phyloP scores from a whole-genome alignment of 1,140 invertebrate genomes.

The Telenomus remus region DNA sequence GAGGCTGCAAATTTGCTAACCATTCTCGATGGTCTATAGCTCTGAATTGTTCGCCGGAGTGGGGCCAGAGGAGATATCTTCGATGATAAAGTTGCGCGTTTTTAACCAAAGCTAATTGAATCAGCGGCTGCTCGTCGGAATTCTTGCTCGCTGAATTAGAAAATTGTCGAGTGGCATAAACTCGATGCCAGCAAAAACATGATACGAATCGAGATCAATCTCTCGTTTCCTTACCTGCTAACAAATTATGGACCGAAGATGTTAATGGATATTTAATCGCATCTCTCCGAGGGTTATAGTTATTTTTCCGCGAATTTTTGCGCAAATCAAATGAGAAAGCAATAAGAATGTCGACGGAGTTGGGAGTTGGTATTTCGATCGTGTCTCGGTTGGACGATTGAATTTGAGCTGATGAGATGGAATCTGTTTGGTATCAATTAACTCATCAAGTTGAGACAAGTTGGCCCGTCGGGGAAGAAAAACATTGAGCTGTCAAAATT shows the following conservation, averaged over 20 bases:
- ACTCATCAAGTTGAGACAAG: too few species aligned
- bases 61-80: conserved; percentile 36
- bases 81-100: conserved; percentile 31
- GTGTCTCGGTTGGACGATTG: too few species aligned
- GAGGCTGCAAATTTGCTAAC: conserved; percentile 54
- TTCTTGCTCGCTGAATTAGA: conserved; percentile 42
- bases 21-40: conserved; percentile 34
- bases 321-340: neutral
- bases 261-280: conserved; percentile 16
- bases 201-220: conserved; percentile 15
- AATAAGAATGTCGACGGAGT: neutral
- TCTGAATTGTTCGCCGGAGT: conserved; percentile 46
- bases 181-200: conserved; percentile 16
- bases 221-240: conserved; percentile 10
- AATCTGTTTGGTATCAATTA: too few species aligned
- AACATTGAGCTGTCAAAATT: conserved; percentile 48
- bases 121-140: conserved; percentile 28
- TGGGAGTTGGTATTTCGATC: too few species aligned
- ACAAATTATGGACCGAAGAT: conserved; percentile 10
- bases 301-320: neutral
- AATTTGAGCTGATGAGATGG: too few species aligned
- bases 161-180: conserved; percentile 30
- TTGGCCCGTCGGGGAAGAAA: conserved; percentile 4
- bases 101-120: conserved; percentile 46
- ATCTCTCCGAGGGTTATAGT: neutral